Evolutionary conservation across 2,888 invertebrate genomes (phyloP), one percentile per base, ranked within the genome.

Genomic region (Eupithecia tripunctaria): DNA sequence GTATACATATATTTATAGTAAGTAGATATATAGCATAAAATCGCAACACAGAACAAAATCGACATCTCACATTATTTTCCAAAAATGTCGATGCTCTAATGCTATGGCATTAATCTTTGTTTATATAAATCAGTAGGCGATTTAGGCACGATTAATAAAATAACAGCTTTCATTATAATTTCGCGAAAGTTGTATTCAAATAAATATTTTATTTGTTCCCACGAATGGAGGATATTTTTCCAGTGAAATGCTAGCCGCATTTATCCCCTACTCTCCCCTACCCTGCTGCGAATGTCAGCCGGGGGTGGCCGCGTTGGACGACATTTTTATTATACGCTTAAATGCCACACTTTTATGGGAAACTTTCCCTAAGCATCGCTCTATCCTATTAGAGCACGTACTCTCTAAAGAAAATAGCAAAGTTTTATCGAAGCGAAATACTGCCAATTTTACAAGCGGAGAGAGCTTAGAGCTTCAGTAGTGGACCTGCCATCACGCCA

Each of bases 261-360:
- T 66, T 47, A 18, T 51, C 68, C 32, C 65, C 72, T 68, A 18
- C 27, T 59, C 21, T 29, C 27, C 43, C n/a, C n/a, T n/a, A n/a
- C n/a, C n/a, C n/a, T n/a, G n/a, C n/a, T n/a, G n/a, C 59, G 87
- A 91, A 91, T 91, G 90, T 88, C 91, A 90, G 86, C 87, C 87
- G 86, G 74, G 78, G 80, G 43, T 78, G 81, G 82, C 81, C 74
- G 76, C 78, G 76, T 75, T 78, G 79, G 76, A 80, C 81, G 84
- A 76, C 82, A 84, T 88, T 88, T 89, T 87, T 86, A 82, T 80
- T 81, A 80, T 80, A 66, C 74, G 69, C 64, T 67, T 66, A 85
- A 85, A 86, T 81, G 86, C 76, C 86, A 74, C 59, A 74, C 59
- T 75, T 75, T 74, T 70, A 76, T 70, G 68, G 29, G 43, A n/a